Base-by-base conservation (phyloP, 1,140 invertebrate genomes). In the Caerostris extrusa region DNA sequence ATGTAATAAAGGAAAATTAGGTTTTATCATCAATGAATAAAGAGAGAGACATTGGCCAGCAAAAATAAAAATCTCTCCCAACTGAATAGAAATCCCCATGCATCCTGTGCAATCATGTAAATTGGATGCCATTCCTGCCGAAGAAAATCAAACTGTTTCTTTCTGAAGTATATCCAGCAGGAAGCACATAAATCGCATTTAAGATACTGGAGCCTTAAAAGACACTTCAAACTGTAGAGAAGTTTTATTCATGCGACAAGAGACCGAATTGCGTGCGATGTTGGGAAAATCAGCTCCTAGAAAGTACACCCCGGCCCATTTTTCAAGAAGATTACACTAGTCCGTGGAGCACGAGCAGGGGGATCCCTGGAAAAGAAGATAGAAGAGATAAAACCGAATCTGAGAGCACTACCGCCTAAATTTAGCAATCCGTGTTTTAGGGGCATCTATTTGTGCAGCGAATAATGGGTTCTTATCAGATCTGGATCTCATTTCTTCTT, bases 241-340 rank as follows among this genome's bases (percentile, higher is more conserved):
- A 88, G 86, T 67, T 90, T 90, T 71, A 90, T 90, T 90, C 67
- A 69, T 90, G n/a, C 55, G 88, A 77, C 64, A 90, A 19, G 88
- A 17, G 55, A 90, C 88, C 34, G 88, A 77, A 90, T 57, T 77
- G 88, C 55, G 67, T 71, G 53, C 14, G 64, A 61, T 77, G 71
- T 34, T 77, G 34, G 50, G 34, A 77, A 53, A 64, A 67, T 88
- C 61, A 55, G 58, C 17, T 67, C 61, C 86, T 56, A 88, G 14
- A 5, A 64, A 67, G 50, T 56, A 77, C 34, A 53, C 34, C 56
- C 34, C 5, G 3, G 3, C 60, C 64, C 64, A 90, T 90, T 90
- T 90, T 71, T 69, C 88, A 71, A 56, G 88, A 56, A 90, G 64
- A 90, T 90, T 90, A 71, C 55, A 12, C 56, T 19, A 67, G 50